Base-by-base conservation (phyloP, 2,888 invertebrate species). In the Hirtodrosophila duncani region DNA sequence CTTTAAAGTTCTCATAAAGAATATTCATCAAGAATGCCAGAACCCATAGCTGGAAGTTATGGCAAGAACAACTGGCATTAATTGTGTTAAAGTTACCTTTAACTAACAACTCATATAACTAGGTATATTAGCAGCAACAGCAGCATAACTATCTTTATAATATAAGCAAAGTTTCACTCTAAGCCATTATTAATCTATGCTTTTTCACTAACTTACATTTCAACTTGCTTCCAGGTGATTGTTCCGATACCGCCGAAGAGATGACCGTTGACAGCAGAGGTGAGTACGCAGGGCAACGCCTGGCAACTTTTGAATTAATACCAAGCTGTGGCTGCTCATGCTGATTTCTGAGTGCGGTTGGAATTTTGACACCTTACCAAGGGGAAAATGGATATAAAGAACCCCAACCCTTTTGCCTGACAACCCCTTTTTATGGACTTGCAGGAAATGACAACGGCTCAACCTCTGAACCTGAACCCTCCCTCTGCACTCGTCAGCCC, bases 211-310 rank as follows among this genome's bases (percentile, higher is more conserved):
- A n/a, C n/a, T n/a, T n/a, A n/a, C n/a, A n/a, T n/a, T n/a, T n/a
- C n/a, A n/a, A n/a, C n/a, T n/a, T n/a, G 33, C 7, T 83, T 84
- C 9, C 72, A 86, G 86, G 86, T 85, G 86, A 86, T 83, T 86
- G 86, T 79, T 81, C 85, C 70, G 86, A 86, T 78, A 83, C 84
- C 62, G 77, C 84, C 65, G 85, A 86, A 81, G 85, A 86, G 79
- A 86, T 86, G 84, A 85, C 85, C 71, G 83, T 85, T 67, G 86
- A 86, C 81, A 85, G 84, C 80, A 83, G 85, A 84, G 86, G 86
- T 86, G 67, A 81, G 84, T 82, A 3, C 24, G 7, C 10, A 13
- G 4, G 33, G 10, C 1, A 8, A 29, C 11, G 1, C 13, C 29
- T 51, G 50, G 38, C 39, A 30, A 30, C 24, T 50, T 30, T 26